These are phyloP conservation scores for Myrmecobius fasciatus DNA, from an alignment of 2,113 vertebrate genomes.

Conservation along the genomic window DNA sequence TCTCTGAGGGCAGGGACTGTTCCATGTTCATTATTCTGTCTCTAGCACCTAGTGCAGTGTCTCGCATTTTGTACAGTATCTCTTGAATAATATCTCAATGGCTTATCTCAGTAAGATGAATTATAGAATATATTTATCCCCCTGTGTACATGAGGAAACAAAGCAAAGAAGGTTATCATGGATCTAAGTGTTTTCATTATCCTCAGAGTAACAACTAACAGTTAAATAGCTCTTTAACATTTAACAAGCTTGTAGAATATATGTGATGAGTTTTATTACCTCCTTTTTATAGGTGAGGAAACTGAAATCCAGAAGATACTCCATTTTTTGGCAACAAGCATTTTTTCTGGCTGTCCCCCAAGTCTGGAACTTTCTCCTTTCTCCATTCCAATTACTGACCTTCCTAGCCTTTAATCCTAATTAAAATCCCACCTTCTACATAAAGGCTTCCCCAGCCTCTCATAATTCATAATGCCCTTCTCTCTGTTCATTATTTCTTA, in stretches of 20 bases:
- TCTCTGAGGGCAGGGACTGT: not conserved
- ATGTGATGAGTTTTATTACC: not conserved
- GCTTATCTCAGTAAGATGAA: not conserved
- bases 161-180: not conserved
- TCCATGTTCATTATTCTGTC: not conserved
- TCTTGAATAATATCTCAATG: not conserved
- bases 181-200: not conserved
- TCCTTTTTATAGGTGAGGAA: not conserved
- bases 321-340: too few species aligned
- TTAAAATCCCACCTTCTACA: not conserved
- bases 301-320: not conserved
- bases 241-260: not conserved
- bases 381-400: too few species aligned
- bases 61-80: not conserved
- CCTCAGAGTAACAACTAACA: not conserved
- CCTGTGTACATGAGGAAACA: not conserved
- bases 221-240: not conserved
- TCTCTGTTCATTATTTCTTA: not conserved
- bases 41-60: not conserved
- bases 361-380: too few species aligned
- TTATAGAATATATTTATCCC: not conserved
- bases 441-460: not conserved
- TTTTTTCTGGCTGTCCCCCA: too few species aligned
- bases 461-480: not conserved
- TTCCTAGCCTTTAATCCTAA: not conserved